These are phyloP conservation scores for Tipula helvola DNA, from an alignment of 2,888 invertebrate genomes.

Conservation along the genomic window DNA sequence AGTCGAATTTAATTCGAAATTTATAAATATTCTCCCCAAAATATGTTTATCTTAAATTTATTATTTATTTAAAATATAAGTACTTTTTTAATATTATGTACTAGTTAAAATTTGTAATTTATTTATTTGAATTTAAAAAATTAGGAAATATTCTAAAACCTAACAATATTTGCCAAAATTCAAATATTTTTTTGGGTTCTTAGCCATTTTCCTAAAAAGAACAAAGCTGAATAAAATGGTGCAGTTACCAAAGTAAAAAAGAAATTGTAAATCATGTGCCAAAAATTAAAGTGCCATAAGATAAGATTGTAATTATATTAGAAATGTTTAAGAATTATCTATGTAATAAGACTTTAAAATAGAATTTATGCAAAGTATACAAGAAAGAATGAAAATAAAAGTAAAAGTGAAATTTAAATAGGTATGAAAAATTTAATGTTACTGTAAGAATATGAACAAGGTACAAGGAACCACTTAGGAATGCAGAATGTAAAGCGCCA, in stretches of 20 bases:
- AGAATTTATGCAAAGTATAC: not conserved
- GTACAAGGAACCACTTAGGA: no score
- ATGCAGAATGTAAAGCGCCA: no score
- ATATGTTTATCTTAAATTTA: not conserved
- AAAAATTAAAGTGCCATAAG: not conserved
- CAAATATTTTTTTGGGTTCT: not conserved
- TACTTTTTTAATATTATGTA: not conserved
- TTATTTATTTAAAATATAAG: not conserved
- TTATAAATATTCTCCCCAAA: not conserved
- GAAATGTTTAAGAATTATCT: not conserved
- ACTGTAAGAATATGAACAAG: no score
- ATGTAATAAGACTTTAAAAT: not conserved
- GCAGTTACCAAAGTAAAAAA: not conserved
- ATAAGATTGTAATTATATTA: not conserved
- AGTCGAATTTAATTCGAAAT: not conserved
- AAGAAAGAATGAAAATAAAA: not conserved
- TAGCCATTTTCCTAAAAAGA: not conserved
- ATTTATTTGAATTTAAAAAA: not conserved
- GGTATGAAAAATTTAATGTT: no score
- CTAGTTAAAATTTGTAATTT: not conserved
- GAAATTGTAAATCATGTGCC: not conserved
- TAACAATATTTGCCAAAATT: not conserved
- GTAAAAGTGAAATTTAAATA: not conserved
- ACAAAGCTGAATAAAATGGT: constrained; percentile 6
- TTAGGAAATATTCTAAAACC: not conserved